Evolutionary conservation across 2,888 invertebrate species (phyloP).

Genomic region (Spialia ferax): DNA sequence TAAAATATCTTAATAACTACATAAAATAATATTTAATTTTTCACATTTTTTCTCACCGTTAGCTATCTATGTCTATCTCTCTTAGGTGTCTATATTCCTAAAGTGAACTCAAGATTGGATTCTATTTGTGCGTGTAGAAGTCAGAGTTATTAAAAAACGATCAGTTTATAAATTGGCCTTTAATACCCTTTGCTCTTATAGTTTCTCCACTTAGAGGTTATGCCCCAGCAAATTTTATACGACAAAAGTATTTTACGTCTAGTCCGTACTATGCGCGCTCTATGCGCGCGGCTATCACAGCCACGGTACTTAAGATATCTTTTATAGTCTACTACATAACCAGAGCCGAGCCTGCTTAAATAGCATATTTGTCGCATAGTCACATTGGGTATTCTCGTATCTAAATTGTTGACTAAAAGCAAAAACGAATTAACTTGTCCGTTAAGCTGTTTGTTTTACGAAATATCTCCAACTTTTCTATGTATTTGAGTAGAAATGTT

Average conservation of each 20-base stretch:
- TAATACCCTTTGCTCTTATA: no score
- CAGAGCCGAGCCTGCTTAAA: slow-evolving; percentile 25
- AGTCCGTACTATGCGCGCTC: slow-evolving; percentile 38
- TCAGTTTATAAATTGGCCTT: no score
- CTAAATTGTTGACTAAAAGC: slow-evolving; percentile 32
- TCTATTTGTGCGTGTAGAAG: no score
- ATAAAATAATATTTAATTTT: no score
- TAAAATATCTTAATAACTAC: no score
- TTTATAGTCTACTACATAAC: slow-evolving; percentile 43
- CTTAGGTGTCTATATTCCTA: no score
- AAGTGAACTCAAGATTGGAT: no score
- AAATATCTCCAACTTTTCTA: slow-evolving; percentile 3
- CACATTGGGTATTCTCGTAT: slow-evolving; percentile 25
- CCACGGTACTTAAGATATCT: slow-evolving; percentile 53
- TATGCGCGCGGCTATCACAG: slow-evolving; percentile 48
- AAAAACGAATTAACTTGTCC: slow-evolving; percentile 35
- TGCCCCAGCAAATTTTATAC: neutral
- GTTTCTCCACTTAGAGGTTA: no score
- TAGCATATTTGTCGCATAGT: slow-evolving; percentile 27
- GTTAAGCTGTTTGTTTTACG: slow-evolving; percentile 11
- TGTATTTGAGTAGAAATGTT: neutral
- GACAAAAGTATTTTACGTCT: neutral
- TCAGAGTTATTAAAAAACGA: no score
- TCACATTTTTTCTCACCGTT: no score
- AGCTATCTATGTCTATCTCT: no score